Evolutionary conservation across 2,888 invertebrate genomes (phyloP), one percentile per base, ranked within the genome.

Genomic region (Sabatieria punctata): DNA sequence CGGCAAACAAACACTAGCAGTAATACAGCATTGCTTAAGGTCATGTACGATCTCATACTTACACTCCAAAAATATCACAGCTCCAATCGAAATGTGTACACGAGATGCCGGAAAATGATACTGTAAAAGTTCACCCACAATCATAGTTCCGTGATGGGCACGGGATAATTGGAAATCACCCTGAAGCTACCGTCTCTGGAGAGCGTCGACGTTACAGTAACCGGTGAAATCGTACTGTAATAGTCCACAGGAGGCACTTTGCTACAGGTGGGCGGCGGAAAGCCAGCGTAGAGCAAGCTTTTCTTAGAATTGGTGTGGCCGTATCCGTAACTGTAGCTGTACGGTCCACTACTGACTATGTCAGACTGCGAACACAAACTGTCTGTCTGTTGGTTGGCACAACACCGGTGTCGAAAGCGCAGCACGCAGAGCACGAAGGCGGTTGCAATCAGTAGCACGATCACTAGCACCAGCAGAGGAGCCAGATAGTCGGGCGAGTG

Each of bases 111-210:
- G 15, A 30, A 15, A 8, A 30, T 15, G 15, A 8, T 30, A 15
- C 30, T 30, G 30, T 15, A 11, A 30, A 30, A 30, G 30, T 30
- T 8, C 30, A 8, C 8, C 11, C 30, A 11, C 15, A 30, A 11
- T 45, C 19, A 47, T 25, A 47, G 33, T 27, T 47, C 47, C n/a
- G 48, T 48, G 19, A 48, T 48, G 3, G 48, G 48, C 4, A 48
- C 45, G 19, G 48, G 48, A 27, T 48, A 38, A 6, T 40, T 19
- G 4, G 37, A 22, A 18, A 48, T 27, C 15, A 48, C 41, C 4
- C 45, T n/a, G 30, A 48, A 48, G 33, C 44, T 48, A 19, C 26
- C 25, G 4, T 46, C 33, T 21, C 48, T 13, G 15, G 19, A 11
- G 3, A 47, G 8, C n/a, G 35, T 45, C 18, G 46, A 46, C 3